Base-by-base conservation (phyloP, 1,140 invertebrate species). In the Drosophila rhopaloa region DNA sequence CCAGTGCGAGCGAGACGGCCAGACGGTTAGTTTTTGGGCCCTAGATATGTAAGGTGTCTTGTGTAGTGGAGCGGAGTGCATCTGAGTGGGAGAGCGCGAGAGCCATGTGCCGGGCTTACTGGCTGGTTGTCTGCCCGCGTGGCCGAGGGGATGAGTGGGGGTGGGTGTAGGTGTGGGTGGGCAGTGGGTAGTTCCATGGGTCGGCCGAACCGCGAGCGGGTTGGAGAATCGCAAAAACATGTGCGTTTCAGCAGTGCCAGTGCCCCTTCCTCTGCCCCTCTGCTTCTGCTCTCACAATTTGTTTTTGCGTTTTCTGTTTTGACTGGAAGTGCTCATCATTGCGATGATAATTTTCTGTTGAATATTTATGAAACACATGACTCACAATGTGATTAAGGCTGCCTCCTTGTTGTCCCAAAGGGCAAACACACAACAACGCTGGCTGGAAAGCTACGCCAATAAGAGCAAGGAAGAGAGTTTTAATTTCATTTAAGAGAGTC, bases 71-170 rank as follows among this genome's bases (percentile, higher is more conserved):
- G 79, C 71, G 73, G 70, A 89, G 67, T 89, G 77, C 77, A 89
- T 84, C 85, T 84, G 84, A 89, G 84, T 75, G 84, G 84, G 84
- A 89, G 81, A 89, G 84, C 81, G 80, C 56, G 84, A 80, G 84
- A 88, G 76, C 73, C 82, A 79, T 88, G 84, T 86, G 83, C 83
- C 79, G 79, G 83, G 83, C 83, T 88, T 88, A 88, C 83, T 88
- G 83, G 79, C 82, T 85, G 81, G 79, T 65, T 55, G 61, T 32
- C 55, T 41, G 51, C 29, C 29, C 48, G 48, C 48, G 13, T 58
- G 11, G 50, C 9, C 9, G 10, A 1, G 4, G 19, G 4, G 38
- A 10, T 38, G 47, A 24, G 24, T 3, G 3, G 2, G 13, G 2
- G 13, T 14, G 41, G 24, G 11, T 32, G 35, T 32, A 19, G 27